Conservation (phyloP, 2,797 vertebrate genomes). For the Arctocebus calabarensis region DNA sequence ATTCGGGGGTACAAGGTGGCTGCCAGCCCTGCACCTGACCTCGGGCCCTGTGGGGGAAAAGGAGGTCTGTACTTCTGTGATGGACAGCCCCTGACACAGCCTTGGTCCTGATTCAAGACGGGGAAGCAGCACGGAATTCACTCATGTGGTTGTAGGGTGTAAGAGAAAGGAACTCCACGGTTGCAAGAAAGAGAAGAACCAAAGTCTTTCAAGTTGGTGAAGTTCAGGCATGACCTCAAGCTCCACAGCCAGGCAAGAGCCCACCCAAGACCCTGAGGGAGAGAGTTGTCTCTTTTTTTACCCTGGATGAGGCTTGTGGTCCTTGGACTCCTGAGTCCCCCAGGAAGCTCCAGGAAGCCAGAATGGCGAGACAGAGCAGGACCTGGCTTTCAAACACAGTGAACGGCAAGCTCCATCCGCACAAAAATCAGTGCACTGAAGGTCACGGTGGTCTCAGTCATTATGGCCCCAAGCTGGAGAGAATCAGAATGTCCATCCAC, state of each 20-base stretch:
- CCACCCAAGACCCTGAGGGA: not conserved
- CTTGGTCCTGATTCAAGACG: not conserved
- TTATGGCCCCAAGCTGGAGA: rapidly evolving
- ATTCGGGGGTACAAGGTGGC: not conserved
- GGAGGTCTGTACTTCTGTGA: rapidly evolving
- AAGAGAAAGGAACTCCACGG: not conserved
- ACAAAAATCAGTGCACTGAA: rapidly evolving
- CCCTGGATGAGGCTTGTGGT: not conserved
- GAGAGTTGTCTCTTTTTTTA: no score
- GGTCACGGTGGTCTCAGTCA: rapidly evolving
- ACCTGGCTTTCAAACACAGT: rapidly evolving
- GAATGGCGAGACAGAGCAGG: no score
- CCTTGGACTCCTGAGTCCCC: not conserved
- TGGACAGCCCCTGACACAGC: rapidly evolving
- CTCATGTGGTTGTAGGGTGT: rapidly evolving
- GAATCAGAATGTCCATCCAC: rapidly evolving
- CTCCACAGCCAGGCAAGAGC: rapidly evolving
- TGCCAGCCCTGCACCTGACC: not conserved
- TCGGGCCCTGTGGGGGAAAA: rapidly evolving
- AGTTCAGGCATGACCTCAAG: no score
- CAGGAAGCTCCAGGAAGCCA: not conserved
- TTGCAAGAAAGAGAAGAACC: not conserved
- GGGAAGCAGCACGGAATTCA: rapidly evolving
- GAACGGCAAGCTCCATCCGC: rapidly evolving
- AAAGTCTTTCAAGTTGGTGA: no score